phyloP scores from a whole-genome alignment of 2,888 invertebrate species.

The Scaptomyza reducta region DNA sequence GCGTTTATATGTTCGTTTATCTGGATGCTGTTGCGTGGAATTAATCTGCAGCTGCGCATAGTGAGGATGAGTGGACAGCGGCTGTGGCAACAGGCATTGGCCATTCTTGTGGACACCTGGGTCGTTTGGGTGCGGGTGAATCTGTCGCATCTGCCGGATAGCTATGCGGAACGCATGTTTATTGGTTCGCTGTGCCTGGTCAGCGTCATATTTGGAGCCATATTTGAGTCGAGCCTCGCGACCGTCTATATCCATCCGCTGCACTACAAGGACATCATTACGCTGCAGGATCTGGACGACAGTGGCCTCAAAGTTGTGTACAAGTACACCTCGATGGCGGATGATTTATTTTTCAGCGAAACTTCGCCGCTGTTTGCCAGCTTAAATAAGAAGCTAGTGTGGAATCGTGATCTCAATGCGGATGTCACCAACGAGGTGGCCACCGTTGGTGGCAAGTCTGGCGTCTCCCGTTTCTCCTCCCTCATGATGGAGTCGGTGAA shows the following conservation, averaged over 20 bases:
- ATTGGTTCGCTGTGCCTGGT: conserved; percentile 82
- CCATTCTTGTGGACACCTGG: conserved; percentile 81
- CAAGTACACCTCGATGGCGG: conserved; percentile 83
- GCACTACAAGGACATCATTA: conserved; percentile 83
- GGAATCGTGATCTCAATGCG: conserved; percentile 68
- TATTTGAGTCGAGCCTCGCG: conserved; percentile 84
- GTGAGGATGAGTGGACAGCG: conserved; percentile 16
- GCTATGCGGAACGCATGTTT: conserved; percentile 82
- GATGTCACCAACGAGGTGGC: conserved; percentile 78
- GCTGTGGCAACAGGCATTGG: conserved; percentile 66
- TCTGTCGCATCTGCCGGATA: conserved; percentile 79
- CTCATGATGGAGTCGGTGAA: conserved; percentile 77
- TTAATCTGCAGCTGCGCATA: conserved; percentile 71
- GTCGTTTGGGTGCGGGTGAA: conserved; percentile 82
- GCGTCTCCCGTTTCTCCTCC: conserved; percentile 79
- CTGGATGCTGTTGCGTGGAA: conserved; percentile 72
- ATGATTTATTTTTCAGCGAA: conserved; percentile 83
- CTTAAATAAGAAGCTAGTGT: conserved; percentile 74
- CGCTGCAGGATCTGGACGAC: conserved; percentile 82
- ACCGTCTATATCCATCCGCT: conserved; percentile 84
- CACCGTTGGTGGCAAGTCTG: conserved; percentile 70
- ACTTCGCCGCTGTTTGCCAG: conserved; percentile 81
- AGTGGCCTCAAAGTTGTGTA: conserved; percentile 82
- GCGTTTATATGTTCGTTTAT: conserved; percentile 75
- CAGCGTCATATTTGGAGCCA: conserved; percentile 83